A percentile compares a stretch with the other conserved stretches of the same genome.
phyloP scores from a whole-genome alignment of 2,888 invertebrate species.

The Exocentrus adspersus region DNA sequence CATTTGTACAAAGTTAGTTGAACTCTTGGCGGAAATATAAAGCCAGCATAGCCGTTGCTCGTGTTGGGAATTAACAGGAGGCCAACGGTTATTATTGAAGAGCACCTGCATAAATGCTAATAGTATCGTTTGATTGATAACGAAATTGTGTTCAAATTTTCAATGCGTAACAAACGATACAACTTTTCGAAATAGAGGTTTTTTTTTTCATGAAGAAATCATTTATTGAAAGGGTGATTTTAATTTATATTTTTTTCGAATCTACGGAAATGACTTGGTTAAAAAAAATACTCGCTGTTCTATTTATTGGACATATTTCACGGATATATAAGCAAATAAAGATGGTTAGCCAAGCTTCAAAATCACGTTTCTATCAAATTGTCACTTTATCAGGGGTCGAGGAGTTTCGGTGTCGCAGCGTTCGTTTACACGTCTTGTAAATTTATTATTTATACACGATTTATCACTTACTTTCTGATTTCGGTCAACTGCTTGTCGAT shows the following conservation, averaged over 20 bases:
- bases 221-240: no score
- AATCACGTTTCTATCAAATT: neutral
- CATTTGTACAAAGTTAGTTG: constrained; percentile 1
- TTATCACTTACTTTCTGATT: no score
- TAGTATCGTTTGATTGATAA: neutral
- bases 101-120: neutral
- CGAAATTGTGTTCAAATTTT: neutral
- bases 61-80: neutral
- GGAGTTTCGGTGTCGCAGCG: neutral
- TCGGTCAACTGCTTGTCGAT: no score
- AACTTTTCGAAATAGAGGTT: neutral
- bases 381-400: neutral
- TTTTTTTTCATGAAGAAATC: no score
- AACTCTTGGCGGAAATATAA: neutral
- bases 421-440: constrained; percentile 12
- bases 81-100: neutral
- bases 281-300: no score
- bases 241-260: neutral
- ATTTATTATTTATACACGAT: constrained; percentile 22
- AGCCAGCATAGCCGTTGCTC: neutral
- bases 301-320: no score
- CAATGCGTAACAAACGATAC: no score
- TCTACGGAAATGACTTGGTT: neutral
- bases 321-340: no score
- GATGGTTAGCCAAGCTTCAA: neutral